Base-by-base conservation (phyloP, 2,888 invertebrate genomes). In the Tethea ocularis region DNA sequence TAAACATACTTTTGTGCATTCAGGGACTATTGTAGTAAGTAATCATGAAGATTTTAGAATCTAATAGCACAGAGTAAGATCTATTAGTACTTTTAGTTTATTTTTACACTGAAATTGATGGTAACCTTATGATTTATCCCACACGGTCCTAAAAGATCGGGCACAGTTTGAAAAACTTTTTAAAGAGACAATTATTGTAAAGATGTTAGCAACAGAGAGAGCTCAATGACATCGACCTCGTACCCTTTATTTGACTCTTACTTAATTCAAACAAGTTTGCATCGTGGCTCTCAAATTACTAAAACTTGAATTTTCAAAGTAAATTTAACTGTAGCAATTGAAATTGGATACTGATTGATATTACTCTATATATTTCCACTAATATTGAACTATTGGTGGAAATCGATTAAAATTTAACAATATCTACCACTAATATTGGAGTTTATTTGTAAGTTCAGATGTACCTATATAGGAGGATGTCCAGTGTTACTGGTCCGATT, bases 191-290 rank as follows among this genome's bases (percentile, higher is more conserved):
- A 23, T 13, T 26, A 26, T 6, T 24, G 52, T 52, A n/a, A 52
- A 52, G 24, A 52, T 52, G 52, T 23, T 26, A 23, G 57, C 60
- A 67, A 64, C 53, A 46, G 46, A 46, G 20, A 46, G 46, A 46
- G 55, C 13, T 58, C 56, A 51, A 17, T 53, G 61, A 41, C 57
- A 54, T 58, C 59, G 67, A 69, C 67, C 70, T 63, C 67, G 60
- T 66, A 71, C 62, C 68, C 71, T 73, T 71, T 71, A 64, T 58
- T 64, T 57, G 57, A 55, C 55, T 66, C 60, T 56, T 63, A 62
- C 56, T 66, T 65, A 67, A 68, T 64, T 72, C 61, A 61, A 66
- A 66, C 70, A 62, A 61, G 61, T 62, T 70, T 63, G 60, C 61
- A 62, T 57, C 61, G 64, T 53, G 23, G 41, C 53, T 36, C 4